These are phyloP conservation scores for Andrena bucephala DNA, from an alignment of 2,888 invertebrate genomes.

Conservation along the genomic window DNA sequence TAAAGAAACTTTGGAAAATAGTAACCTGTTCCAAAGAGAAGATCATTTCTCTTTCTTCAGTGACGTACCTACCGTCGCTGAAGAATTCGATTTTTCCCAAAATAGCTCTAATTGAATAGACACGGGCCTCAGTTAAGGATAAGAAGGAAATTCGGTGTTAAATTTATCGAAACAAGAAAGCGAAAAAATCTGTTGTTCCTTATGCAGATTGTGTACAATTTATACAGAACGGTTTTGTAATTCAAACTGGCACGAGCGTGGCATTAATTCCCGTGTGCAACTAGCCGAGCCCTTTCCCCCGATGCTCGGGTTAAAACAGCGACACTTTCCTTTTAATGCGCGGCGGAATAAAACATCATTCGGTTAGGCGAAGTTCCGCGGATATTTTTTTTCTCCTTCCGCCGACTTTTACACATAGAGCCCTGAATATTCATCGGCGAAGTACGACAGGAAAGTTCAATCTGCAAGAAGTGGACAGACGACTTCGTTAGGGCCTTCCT, in stretches of 20 bases:
- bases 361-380: slow-evolving; percentile 48
- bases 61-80: no score
- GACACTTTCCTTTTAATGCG: slow-evolving; percentile 50
- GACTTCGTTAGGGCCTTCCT: slow-evolving; percentile 62
- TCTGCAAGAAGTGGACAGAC: slow-evolving; percentile 64
- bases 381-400: slow-evolving; percentile 20
- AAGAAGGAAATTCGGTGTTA: slow-evolving; percentile 15
- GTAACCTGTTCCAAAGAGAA: no score
- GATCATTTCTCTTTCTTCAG: no score
- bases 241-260: slow-evolving; percentile 25
- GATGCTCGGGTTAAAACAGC: slow-evolving; percentile 1
- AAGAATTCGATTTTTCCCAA: not conserved
- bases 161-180: slow-evolving; percentile 26
- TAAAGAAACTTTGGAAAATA: no score
- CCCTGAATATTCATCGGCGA: slow-evolving; percentile 69
- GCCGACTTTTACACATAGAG: slow-evolving; percentile 52
- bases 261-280: slow-evolving; percentile 28
- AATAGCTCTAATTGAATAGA: not conserved
- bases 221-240: slow-evolving; percentile 36
- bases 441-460: slow-evolving; percentile 63
- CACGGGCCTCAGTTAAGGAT: not conserved
- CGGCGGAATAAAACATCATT: slow-evolving; percentile 53
- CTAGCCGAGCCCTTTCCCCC: not conserved
- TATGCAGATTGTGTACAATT: slow-evolving; percentile 48
- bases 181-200: slow-evolving; percentile 27